Percentiles rank a stretch among this genome's conserved stretches.
Evolutionary conservation across 2,113 vertebrate species (phyloP).

Genomic region (Coryphaenoides rupestris): DNA sequence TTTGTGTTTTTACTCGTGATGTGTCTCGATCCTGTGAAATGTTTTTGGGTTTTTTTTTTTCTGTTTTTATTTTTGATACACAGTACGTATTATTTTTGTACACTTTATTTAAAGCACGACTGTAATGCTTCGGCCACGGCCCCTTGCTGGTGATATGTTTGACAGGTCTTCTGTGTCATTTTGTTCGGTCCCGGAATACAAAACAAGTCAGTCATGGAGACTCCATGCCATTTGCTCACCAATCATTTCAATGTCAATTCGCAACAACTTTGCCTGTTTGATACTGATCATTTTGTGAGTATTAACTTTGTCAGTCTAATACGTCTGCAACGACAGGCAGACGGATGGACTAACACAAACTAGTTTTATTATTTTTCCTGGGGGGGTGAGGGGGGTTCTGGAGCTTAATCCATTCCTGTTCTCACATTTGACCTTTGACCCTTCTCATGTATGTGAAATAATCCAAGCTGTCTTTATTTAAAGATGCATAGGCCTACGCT

Average conservation of each 20-base stretch:
- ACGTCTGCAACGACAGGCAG: too few relatives aligned
- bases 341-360: too few relatives aligned
- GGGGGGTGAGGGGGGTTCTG: too few relatives aligned
- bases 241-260: too few relatives aligned
- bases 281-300: not conserved
- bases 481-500: slow-evolving; percentile 64
- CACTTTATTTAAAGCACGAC: slow-evolving; percentile 41
- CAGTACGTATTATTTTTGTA: slow-evolving; percentile 45
- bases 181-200: slow-evolving; percentile 18
- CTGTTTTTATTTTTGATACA: slow-evolving; percentile 23
- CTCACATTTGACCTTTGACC: slow-evolving; percentile 1
- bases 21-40: slow-evolving; percentile 43
- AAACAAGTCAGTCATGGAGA: not conserved
- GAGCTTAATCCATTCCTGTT: slow-evolving; percentile 20
- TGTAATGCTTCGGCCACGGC: slow-evolving; percentile 8
- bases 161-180: slow-evolving; percentile 15
- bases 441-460: slow-evolving; percentile 39
- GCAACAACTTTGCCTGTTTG: not conserved
- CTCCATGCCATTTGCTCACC: too few relatives aligned
- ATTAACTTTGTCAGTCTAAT: not conserved
- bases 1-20: slow-evolving; percentile 46
- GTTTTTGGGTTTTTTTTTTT: slow-evolving; percentile 15
- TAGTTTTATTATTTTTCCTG: too few relatives aligned
- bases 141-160: slow-evolving; percentile 4
- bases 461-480: slow-evolving; percentile 51